Conservation (phyloP, 2,113 vertebrate genomes). For the Gobiocypris rarus region DNA sequence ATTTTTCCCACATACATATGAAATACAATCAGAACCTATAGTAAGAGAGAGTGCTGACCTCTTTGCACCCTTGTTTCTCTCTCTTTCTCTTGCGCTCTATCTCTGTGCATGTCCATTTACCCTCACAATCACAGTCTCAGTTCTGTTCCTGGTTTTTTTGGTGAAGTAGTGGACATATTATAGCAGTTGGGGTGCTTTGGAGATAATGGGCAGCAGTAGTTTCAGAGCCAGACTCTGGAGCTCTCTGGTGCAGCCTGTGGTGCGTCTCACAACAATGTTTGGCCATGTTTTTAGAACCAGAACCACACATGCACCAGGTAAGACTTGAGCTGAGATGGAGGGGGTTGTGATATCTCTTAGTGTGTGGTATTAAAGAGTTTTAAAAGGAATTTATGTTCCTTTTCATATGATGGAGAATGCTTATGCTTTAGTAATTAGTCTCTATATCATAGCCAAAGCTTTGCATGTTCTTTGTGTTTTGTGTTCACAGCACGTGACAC, state of each 20-base stretch:
- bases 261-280: conserved; percentile 38
- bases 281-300: conserved; percentile 30
- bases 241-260: conserved; percentile 41
- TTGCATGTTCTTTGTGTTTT: background rate
- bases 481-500: background rate
- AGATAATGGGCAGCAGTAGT: conserved; percentile 21
- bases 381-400: background rate
- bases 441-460: background rate
- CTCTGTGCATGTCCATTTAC: conserved; percentile 24
- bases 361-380: background rate
- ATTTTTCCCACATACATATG: conserved; percentile 67
- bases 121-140: conserved; percentile 20
- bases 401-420: background rate
- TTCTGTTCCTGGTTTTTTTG: conserved; percentile 17
- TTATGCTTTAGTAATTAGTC: background rate
- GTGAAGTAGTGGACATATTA: background rate
- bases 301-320: conserved; percentile 38
- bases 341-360: background rate
- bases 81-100: background rate
- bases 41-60: conserved; percentile 49
- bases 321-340: background rate
- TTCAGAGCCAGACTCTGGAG: conserved; percentile 38
- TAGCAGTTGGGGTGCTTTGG: background rate
- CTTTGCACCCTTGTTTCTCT: conserved; percentile 20
- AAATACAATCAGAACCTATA: conserved; percentile 63